Conservation (phyloP, 2,113 vertebrate genomes). For the Strix uralensis region DNA sequence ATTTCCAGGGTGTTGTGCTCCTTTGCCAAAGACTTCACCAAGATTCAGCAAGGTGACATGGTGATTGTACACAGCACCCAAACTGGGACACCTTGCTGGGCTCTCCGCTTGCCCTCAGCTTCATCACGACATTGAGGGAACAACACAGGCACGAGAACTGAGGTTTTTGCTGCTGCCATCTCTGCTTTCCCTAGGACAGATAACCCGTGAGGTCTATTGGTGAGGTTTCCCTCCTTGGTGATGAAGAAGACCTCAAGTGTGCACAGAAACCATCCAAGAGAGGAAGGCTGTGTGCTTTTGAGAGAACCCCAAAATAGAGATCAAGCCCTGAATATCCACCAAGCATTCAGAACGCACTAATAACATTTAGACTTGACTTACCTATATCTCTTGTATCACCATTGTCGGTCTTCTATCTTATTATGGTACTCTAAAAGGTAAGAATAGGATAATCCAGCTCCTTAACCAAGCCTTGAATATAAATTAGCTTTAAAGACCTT, state of each 20-base stretch:
- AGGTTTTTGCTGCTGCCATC: neutral
- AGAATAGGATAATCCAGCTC: neutral
- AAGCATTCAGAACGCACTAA: neutral
- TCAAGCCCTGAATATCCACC: neutral
- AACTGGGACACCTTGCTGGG: neutral
- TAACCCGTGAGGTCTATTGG: accelerated
- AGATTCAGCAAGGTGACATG: neutral
- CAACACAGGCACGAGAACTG: neutral
- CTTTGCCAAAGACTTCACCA: neutral
- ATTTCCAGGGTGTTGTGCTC: neutral
- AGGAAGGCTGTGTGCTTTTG: neutral
- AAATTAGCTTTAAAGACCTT: neutral
- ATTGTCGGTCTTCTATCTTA: neutral
- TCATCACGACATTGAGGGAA: accelerated
- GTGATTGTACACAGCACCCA: neutral
- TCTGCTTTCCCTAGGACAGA: neutral
- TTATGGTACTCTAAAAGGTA: neutral
- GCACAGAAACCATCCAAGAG: neutral
- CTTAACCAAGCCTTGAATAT: neutral
- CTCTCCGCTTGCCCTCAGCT: neutral
- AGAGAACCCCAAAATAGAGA: neutral
- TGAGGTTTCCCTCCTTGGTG: neutral
- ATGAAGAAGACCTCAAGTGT: neutral
- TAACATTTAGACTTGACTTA: neutral
- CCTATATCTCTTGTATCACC: neutral